Percentiles rank a stretch among this genome's conserved stretches.
Conservation (phyloP, 2,888 invertebrate species). For the Tuberolachnus salignus region DNA sequence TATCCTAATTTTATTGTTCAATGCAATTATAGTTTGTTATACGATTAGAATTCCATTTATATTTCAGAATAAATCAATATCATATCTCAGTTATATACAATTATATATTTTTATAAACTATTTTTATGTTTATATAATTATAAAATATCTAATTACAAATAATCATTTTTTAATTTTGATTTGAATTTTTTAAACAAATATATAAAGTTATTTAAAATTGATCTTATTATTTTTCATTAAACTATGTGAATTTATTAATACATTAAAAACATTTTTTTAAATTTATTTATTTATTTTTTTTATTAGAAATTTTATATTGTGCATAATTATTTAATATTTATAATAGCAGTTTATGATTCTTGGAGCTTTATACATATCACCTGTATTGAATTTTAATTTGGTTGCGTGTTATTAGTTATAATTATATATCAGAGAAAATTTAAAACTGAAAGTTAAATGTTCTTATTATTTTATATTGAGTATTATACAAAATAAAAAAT, state of each 20-base stretch:
- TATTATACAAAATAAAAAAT: neutral
- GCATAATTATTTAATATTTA: neutral
- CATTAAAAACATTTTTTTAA: neutral
- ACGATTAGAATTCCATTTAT: neutral
- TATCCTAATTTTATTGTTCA: constrained; percentile 8
- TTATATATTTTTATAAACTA: constrained; percentile 43
- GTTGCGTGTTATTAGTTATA: constrained; percentile 17
- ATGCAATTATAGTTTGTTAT: neutral
- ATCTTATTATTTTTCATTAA: neutral
- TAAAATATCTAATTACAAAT: neutral
- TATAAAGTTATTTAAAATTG: neutral
- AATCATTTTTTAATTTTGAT: neutral
- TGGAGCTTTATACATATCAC: constrained; percentile 37
- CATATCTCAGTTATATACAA: constrained; percentile 21
- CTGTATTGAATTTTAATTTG: constrained; percentile 16
- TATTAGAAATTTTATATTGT: constrained; percentile 11
- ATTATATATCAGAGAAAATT: neutral
- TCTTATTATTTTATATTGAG: neutral
- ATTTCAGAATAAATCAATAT: constrained; percentile 8
- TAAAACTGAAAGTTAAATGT: neutral
- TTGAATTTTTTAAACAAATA: neutral
- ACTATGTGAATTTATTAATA: neutral
- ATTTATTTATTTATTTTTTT: neutral
- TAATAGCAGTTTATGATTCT: neutral
- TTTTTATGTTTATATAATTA: constrained; percentile 6